Percentiles rank a stretch among this genome's conserved stretches.
Evolutionary conservation across 2,797 vertebrate genomes (phyloP).

Genomic region (Artibeus lituratus): DNA sequence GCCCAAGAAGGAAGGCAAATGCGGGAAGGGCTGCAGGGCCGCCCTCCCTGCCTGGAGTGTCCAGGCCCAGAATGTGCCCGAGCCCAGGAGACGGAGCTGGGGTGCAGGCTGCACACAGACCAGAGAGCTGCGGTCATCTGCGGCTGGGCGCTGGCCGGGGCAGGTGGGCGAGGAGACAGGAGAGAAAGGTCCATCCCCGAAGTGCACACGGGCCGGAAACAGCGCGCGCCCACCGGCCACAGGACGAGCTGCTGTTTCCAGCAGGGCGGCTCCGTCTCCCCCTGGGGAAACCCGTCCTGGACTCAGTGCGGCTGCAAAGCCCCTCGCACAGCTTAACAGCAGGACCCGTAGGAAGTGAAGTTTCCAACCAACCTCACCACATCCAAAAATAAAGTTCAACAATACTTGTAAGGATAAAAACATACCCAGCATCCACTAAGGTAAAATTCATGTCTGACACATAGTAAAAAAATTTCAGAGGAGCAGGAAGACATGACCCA

Average conservation of each 20-base stretch:
- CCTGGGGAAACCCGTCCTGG: not conserved
- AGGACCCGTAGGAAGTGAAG: not conserved
- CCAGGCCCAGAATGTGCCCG: rapidly evolving
- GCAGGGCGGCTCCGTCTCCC: not conserved
- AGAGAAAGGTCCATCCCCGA: not conserved
- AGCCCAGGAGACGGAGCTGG: not conserved
- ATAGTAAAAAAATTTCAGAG: not conserved
- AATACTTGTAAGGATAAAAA: not conserved
- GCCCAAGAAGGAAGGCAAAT: rapidly evolving
- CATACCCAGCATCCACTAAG: not conserved
- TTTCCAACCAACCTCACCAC: not conserved
- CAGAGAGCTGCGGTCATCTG: not conserved
- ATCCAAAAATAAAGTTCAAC: not conserved
- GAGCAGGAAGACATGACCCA: not conserved
- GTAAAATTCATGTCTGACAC: not conserved
- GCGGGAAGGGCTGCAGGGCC: rapidly evolving
- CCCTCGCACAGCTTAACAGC: not conserved
- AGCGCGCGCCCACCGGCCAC: rapidly evolving
- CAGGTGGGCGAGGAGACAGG: not conserved
- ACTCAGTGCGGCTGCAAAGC: not conserved
- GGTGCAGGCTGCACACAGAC: not conserved
- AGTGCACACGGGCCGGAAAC: not conserved
- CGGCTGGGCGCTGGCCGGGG: not conserved
- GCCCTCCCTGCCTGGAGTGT: not conserved
- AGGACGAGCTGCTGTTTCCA: rapidly evolving